Evolutionary conservation across 2,113 vertebrate genomes (phyloP).

Genomic region (Mesoclemmys tuberculata): DNA sequence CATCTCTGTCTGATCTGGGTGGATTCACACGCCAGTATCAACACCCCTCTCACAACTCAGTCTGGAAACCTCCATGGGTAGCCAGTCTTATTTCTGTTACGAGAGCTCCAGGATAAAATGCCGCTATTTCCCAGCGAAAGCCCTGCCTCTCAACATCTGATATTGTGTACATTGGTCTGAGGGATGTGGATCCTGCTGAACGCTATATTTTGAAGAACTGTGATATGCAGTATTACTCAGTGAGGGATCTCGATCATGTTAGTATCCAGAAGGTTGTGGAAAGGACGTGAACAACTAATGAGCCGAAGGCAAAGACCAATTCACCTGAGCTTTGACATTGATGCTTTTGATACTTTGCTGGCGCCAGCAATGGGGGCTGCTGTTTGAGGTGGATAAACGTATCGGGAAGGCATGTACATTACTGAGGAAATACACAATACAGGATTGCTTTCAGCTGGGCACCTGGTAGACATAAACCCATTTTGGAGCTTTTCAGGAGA

Average conservation of each 20-base stretch:
- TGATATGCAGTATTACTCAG: constrained; percentile 94
- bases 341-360: constrained; percentile 94
- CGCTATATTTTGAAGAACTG: constrained; percentile 93
- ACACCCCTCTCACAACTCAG: constrained; percentile 92
- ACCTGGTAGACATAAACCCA: constrained; percentile 97
- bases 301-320: constrained; percentile 90
- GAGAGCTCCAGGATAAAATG: constrained; percentile 95
- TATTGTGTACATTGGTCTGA: constrained; percentile 94
- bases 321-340: constrained; percentile 97
- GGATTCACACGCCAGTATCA: constrained; percentile 95
- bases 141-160: constrained; percentile 60
- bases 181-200: constrained; percentile 95
- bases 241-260: constrained; percentile 96
- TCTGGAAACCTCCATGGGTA: constrained; percentile 96
- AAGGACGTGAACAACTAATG: constrained; percentile 90
- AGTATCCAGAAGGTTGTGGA: constrained; percentile 98
- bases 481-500: constrained; percentile 85
- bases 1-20: constrained; percentile 96
- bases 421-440: constrained; percentile 96
- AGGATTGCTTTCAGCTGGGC: constrained; percentile 93
- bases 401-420: constrained; percentile 97
- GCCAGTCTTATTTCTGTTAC: constrained; percentile 93
- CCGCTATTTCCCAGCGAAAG: too few species aligned
- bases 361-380: constrained; percentile 96
- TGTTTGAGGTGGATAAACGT: constrained; percentile 93